A percentile compares a stretch with the other conserved stretches of the same genome.
phyloP scores from a whole-genome alignment of 1,140 invertebrate genomes.

The Saccostrea cuccullata region DNA sequence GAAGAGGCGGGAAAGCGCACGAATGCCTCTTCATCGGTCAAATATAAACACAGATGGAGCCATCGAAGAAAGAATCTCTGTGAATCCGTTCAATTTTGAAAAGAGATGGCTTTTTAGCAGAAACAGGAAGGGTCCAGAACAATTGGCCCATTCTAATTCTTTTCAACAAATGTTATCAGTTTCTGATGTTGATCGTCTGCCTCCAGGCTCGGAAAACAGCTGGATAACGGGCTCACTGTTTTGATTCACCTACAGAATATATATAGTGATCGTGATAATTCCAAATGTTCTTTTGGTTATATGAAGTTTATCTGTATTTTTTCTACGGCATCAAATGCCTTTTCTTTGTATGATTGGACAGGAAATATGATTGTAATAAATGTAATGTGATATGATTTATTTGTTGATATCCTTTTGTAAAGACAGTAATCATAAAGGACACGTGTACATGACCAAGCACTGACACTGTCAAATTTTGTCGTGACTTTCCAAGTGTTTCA shows the following conservation, averaged over 20 bases:
- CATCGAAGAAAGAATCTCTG: background rate
- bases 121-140: background rate
- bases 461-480: too few relatives aligned
- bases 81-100: background rate
- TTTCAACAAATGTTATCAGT: background rate
- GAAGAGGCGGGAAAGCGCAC: background rate
- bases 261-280: slow-evolving; percentile 1
- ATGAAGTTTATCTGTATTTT: too few relatives aligned
- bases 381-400: too few relatives aligned
- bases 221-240: slow-evolving; percentile 12
- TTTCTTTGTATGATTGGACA: too few relatives aligned
- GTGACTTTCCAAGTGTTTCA: too few relatives aligned
- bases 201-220: background rate
- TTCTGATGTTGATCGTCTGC: background rate
- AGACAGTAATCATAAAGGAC: too few relatives aligned
- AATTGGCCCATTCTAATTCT: background rate
- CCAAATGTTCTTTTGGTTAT: background rate
- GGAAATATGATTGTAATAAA: too few relatives aligned
- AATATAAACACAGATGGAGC: background rate
- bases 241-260: background rate
- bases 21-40: background rate
- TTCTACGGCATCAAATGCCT: too few relatives aligned
- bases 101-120: background rate
- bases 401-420: too few relatives aligned
- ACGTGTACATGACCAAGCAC: too few relatives aligned